Percentiles rank a stretch among this genome's conserved stretches.
phyloP scores from a whole-genome alignment of 2,113 vertebrate species.

The Brienomyrus brachyistius region DNA sequence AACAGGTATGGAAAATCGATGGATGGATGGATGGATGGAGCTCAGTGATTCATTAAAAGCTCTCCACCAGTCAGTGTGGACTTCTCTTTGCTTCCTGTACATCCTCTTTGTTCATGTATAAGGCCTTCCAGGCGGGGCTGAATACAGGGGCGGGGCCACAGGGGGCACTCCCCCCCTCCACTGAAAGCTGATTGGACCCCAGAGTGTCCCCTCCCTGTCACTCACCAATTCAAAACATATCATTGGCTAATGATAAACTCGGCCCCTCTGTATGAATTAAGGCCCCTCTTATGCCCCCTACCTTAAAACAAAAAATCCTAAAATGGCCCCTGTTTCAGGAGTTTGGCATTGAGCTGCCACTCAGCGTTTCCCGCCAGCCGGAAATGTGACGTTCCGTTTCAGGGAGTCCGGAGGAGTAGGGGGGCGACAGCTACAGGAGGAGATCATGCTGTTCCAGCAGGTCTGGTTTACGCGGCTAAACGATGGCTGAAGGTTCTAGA shows the following conservation, averaged over 20 bases:
- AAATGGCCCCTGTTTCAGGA: neutral
- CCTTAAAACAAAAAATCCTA: neutral
- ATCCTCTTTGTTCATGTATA: neutral
- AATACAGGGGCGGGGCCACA: neutral
- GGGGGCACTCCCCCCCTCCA: neutral
- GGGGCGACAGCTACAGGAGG: neutral
- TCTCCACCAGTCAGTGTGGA: neutral
- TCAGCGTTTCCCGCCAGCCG: neutral
- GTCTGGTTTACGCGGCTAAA: neutral
- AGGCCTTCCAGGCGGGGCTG: neutral
- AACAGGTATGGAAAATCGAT: neutral
- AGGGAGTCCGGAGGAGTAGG: neutral
- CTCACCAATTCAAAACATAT: neutral
- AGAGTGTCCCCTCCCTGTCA: neutral
- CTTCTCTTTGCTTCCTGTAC: neutral
- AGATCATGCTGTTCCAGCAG: neutral
- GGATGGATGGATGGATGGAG: neutral
- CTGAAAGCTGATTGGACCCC: neutral
- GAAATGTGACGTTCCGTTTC: neutral
- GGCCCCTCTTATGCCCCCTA: neutral
- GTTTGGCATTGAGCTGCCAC: neutral
- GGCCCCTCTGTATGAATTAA: neutral
- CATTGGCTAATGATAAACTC: neutral
- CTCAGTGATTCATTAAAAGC: neutral
- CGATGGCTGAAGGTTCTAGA: neutral